Percentiles rank a stretch among this genome's conserved stretches.
Evolutionary conservation across 2,113 vertebrate species (phyloP).

Genomic region (Solea senegalensis): DNA sequence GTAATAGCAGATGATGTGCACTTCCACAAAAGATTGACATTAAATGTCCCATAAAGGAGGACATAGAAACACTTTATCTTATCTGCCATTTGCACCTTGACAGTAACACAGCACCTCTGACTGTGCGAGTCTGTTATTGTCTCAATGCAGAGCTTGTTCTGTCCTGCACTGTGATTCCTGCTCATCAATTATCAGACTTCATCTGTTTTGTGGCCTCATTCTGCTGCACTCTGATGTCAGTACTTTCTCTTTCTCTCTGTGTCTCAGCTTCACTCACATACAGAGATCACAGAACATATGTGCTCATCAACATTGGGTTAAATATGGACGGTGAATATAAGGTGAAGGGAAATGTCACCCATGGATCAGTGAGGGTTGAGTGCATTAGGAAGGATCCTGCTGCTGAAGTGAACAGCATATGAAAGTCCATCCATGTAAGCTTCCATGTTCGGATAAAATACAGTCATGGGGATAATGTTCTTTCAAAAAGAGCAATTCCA

Average conservation of each 20-base stretch:
- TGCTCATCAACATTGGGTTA: slow-evolving; percentile 19
- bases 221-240: slow-evolving; percentile 48
- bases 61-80: background rate
- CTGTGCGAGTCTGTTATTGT: background rate
- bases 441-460: slow-evolving; percentile 52
- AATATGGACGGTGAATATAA: slow-evolving; percentile 7
- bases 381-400: slow-evolving; percentile 42
- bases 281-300: slow-evolving; percentile 11
- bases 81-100: background rate
- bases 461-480: slow-evolving; percentile 56
- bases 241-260: slow-evolving; percentile 13
- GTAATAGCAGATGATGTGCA: background rate
- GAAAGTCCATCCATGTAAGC: slow-evolving; percentile 42
- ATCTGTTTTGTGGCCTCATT: slow-evolving; percentile 52
- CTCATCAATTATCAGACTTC: slow-evolving; percentile 20
- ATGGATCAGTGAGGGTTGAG: slow-evolving; percentile 32
- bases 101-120: background rate
- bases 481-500: slow-evolving; percentile 33
- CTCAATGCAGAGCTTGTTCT: background rate
- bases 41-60: background rate
- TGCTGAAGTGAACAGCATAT: slow-evolving; percentile 2
- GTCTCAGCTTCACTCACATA: slow-evolving; percentile 36
- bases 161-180: background rate
- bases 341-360: slow-evolving; percentile 27
- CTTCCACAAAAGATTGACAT: background rate